Conservation (phyloP, 2,888 invertebrate genomes). For the Oscheius sp. region DNA sequence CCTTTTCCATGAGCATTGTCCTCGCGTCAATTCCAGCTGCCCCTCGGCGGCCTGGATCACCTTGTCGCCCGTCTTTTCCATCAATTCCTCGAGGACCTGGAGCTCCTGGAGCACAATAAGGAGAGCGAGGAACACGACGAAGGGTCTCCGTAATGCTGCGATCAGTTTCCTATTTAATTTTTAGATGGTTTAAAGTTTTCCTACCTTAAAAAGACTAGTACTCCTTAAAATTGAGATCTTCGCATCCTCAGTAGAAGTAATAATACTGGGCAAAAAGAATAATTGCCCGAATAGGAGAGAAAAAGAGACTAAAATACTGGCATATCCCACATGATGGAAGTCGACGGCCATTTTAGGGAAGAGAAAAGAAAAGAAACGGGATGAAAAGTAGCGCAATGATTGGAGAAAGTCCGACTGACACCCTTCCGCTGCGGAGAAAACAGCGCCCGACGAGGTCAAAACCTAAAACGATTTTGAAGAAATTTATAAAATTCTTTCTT, state of each 20-base stretch:
- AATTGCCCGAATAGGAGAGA: slow-evolving; percentile 10
- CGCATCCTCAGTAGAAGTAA: background rate
- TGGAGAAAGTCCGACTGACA: slow-evolving; percentile 8
- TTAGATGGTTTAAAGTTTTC: background rate
- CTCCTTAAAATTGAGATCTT: background rate
- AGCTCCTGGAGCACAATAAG: slow-evolving; percentile 6
- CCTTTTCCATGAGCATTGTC: slow-evolving; percentile 65
- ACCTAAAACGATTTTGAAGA: too few species aligned
- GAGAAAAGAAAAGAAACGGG: background rate
- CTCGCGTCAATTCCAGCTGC: slow-evolving; percentile 64
- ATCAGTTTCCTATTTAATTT: slow-evolving; percentile 17
- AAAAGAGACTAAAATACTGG: slow-evolving; percentile 10
- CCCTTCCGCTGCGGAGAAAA: background rate
- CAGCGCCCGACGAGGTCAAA: background rate
- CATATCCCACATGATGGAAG: slow-evolving; percentile 18
- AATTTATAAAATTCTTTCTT: too few species aligned
- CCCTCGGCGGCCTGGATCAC: slow-evolving; percentile 53
- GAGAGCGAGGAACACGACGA: slow-evolving; percentile 7
- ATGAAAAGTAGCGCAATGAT: background rate
- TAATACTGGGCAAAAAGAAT: background rate
- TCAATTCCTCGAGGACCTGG: slow-evolving; percentile 32
- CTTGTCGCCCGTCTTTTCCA: slow-evolving; percentile 36
- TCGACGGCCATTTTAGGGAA: slow-evolving; percentile 10
- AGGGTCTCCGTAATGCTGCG: background rate
- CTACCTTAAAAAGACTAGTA: slow-evolving; percentile 13